Percentiles rank a stretch among this genome's conserved stretches.
Conservation (phyloP, 2,113 vertebrate species). For the Mixornis gularis region DNA sequence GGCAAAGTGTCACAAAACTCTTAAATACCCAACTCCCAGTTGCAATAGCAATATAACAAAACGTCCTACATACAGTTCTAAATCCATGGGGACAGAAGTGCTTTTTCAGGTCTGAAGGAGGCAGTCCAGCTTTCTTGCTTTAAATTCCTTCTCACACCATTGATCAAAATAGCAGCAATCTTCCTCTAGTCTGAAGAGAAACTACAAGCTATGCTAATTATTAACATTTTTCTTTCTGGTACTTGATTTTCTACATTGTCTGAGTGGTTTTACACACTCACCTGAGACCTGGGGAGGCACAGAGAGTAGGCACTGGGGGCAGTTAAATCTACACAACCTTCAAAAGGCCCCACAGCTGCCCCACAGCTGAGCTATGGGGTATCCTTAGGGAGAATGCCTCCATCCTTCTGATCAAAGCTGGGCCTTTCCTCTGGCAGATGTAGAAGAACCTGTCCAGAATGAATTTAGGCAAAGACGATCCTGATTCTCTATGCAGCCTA, state of each 20-base stretch:
- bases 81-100: background rate
- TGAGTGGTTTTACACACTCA: background rate
- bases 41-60: background rate
- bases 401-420: background rate
- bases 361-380: background rate
- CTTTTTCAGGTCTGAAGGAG: background rate
- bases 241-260: background rate
- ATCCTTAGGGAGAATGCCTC: background rate
- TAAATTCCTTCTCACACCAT: background rate
- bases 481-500: fast-evolving
- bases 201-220: background rate
- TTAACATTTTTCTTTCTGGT: background rate
- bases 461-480: background rate
- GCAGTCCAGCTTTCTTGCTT: background rate
- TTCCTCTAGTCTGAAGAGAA: background rate
- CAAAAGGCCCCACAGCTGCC: background rate
- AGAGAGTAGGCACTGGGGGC: background rate
- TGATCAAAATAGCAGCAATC: background rate
- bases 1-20: background rate
- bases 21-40: background rate
- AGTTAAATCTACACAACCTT: background rate
- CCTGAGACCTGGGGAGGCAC: background rate
- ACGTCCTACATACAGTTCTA: background rate
- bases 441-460: background rate
- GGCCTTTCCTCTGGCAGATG: background rate